These are phyloP conservation scores for Serinus canaria DNA, from an alignment of 2,113 vertebrate genomes.

Conservation along the genomic window DNA sequence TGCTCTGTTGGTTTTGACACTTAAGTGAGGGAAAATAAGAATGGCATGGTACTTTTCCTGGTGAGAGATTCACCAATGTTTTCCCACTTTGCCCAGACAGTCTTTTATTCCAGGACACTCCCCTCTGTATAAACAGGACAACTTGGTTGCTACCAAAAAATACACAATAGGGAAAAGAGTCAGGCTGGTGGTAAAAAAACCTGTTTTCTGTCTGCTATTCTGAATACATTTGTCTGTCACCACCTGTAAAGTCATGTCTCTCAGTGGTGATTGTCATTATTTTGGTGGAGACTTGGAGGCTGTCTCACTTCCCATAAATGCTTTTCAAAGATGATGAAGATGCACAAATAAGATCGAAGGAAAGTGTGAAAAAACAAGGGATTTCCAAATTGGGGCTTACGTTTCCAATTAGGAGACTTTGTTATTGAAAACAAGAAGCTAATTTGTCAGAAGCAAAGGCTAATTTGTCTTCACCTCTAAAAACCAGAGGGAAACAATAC, in stretches of 20 bases:
- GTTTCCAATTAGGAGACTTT: slow-evolving; percentile 46
- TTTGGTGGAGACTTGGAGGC: background rate
- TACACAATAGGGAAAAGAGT: background rate
- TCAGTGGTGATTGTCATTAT: background rate
- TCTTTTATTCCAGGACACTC: background rate
- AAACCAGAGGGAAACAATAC: slow-evolving; percentile 7
- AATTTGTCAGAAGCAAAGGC: slow-evolving; percentile 45
- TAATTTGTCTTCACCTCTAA: slow-evolving; percentile 61
- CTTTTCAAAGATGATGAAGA: background rate
- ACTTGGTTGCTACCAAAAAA: background rate
- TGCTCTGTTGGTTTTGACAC: background rate
- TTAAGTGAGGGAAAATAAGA: background rate
- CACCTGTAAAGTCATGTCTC: background rate
- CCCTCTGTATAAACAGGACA: background rate
- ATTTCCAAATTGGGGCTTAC: background rate
- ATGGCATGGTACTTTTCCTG: background rate
- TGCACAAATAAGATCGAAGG: background rate
- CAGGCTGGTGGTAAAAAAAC: background rate
- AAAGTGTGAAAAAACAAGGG: background rate
- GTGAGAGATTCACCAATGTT: background rate
- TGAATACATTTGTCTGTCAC: background rate
- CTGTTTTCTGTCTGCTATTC: background rate
- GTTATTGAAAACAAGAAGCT: slow-evolving; percentile 36
- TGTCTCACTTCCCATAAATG: background rate
- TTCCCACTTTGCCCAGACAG: background rate